A percentile compares a stretch with the other conserved stretches of the same genome.
Evolutionary conservation across 2,888 invertebrate genomes (phyloP).

Genomic region (Chrysolina oricalcia): DNA sequence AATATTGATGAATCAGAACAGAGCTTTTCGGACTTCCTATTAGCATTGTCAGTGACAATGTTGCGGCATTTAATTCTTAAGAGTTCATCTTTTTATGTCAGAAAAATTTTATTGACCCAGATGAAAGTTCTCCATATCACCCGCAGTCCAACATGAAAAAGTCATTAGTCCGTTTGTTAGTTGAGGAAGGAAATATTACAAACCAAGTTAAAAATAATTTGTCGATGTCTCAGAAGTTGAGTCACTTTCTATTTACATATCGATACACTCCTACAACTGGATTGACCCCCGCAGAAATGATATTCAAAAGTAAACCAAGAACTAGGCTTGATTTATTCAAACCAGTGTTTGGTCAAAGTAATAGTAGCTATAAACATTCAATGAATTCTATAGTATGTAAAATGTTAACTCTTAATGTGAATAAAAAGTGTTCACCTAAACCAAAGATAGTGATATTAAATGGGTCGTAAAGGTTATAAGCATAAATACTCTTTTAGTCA

Average conservation of each 20-base stretch:
- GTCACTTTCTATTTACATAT: constrained; percentile 11
- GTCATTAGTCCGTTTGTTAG: not conserved
- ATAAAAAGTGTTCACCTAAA: not conserved
- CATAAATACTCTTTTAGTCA: not conserved
- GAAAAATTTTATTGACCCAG: constrained; percentile 53
- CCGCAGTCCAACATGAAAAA: constrained; percentile 54
- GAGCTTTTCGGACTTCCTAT: constrained; percentile 50
- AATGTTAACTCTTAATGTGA: constrained; percentile 1
- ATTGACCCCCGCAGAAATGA: not conserved
- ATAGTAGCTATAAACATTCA: not conserved
- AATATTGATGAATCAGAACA: constrained; percentile 44
- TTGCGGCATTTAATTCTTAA: constrained; percentile 51
- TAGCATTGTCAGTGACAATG: constrained; percentile 53
- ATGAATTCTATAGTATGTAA: not conserved
- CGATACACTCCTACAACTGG: not conserved
- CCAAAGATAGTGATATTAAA: no score
- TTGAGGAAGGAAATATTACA: constrained; percentile 1
- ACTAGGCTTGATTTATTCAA: no score
- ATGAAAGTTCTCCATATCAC: constrained; percentile 41
- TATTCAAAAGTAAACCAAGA: no score
- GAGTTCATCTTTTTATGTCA: constrained; percentile 53
- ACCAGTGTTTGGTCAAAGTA: no score
- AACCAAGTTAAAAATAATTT: constrained; percentile 2
- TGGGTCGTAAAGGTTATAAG: not conserved
- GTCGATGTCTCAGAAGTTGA: constrained; percentile 11